Evolutionary conservation across 2,888 invertebrate species (phyloP).

Genomic region (Conomelus anceps): DNA sequence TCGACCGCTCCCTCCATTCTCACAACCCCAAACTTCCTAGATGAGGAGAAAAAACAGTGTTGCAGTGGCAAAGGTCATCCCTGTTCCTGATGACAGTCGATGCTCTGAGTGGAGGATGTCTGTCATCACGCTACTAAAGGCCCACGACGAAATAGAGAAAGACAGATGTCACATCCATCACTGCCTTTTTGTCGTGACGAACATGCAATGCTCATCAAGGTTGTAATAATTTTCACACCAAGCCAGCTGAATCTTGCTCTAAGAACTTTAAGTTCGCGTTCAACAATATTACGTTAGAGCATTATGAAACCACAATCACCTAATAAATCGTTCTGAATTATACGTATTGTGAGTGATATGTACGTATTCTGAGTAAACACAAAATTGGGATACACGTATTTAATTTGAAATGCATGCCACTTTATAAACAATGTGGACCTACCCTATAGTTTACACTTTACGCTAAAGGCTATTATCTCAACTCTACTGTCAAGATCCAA

Average conservation of each 20-base stretch:
- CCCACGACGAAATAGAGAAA: background rate
- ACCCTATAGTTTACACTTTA: too few species aligned
- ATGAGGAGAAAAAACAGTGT: background rate
- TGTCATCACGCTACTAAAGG: background rate
- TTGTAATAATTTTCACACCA: background rate
- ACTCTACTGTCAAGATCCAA: too few species aligned
- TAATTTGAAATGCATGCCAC: too few species aligned
- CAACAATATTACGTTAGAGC: background rate
- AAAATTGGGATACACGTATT: too few species aligned
- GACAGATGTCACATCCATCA: background rate
- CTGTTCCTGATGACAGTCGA: background rate
- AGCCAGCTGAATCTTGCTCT: background rate
- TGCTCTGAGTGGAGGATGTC: background rate
- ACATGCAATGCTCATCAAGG: background rate
- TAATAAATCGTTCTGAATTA: background rate
- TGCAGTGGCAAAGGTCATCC: background rate
- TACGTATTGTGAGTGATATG: too few species aligned
- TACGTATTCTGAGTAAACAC: too few species aligned
- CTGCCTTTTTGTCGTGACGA: background rate
- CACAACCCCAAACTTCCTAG: background rate
- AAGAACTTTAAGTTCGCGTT: background rate
- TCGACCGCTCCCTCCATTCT: background rate
- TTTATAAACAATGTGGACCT: too few species aligned
- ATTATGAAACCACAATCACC: background rate
- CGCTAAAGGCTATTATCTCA: too few species aligned